Conservation (phyloP, 2,797 vertebrate genomes). For the Micropoecilia bifurca region DNA sequence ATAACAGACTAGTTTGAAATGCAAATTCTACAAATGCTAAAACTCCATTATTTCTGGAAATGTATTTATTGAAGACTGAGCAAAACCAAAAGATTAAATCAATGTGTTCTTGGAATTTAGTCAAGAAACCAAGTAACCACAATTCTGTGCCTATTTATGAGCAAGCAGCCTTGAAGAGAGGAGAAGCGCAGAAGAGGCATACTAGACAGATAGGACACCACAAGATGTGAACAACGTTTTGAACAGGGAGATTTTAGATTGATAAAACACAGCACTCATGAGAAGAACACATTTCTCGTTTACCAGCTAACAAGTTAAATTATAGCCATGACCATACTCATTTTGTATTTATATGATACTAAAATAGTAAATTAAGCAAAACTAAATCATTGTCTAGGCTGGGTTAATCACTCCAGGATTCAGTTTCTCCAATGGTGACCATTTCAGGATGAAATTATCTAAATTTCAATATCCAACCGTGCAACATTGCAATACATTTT, state of each 20-base stretch:
- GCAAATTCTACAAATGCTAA: not conserved
- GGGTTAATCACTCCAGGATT: no score
- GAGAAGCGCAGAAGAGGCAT: not conserved
- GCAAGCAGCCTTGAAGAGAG: not conserved
- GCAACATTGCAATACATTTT: no score
- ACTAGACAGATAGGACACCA: not conserved
- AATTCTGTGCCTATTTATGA: not conserved
- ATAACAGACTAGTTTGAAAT: not conserved
- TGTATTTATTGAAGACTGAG: not conserved
- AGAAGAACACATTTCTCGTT: not conserved
- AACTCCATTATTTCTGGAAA: not conserved
- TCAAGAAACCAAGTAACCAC: not conserved
- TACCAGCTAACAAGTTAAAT: not conserved
- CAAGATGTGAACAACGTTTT: not conserved
- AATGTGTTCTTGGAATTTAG: not conserved
- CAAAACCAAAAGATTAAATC: not conserved
- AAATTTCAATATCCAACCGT: no score
- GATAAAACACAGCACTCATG: not conserved
- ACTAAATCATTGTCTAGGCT: no score
- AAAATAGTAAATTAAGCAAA: not conserved
- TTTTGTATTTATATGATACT: not conserved
- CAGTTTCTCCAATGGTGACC: no score
- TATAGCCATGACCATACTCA: not conserved
- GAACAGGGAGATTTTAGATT: not conserved
- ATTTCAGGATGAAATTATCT: no score